Evolutionary conservation across 2,113 vertebrate species (phyloP).

Genomic region (Albula goreensis): DNA sequence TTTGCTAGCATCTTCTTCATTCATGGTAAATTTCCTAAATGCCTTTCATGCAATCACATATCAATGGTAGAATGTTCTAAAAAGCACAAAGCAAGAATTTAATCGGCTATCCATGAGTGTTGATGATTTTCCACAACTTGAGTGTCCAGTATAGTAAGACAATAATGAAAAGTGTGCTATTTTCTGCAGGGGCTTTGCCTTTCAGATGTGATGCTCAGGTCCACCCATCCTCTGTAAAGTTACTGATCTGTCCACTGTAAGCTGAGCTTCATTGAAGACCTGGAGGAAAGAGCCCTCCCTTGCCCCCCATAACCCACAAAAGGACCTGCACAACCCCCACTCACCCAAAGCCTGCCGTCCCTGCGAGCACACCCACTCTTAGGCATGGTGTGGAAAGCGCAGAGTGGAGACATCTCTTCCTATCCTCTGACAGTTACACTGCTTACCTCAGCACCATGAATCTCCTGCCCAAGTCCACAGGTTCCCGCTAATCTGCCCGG

Average conservation of each 20-base stretch:
- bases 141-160: background rate
- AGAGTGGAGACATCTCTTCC: conserved; percentile 42
- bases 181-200: conserved; percentile 33
- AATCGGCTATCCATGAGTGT: background rate
- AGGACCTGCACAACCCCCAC: background rate
- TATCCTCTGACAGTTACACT: conserved; percentile 41
- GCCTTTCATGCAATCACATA: background rate
- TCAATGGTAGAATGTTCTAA: too few relatives aligned
- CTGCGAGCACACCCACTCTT: conserved; percentile 42
- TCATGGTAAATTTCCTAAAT: background rate
- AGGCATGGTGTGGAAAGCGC: conserved; percentile 70
- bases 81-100: background rate
- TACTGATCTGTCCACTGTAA: conserved; percentile 51
- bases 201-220: conserved; percentile 63
- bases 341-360: conserved; percentile 32
- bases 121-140: background rate
- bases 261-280: conserved; percentile 47
- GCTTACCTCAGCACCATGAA: conserved; percentile 69
- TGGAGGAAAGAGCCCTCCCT: conserved; percentile 28
- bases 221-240: conserved; percentile 41
- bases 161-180: background rate
- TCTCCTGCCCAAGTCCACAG: conserved; percentile 60
- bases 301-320: background rate
- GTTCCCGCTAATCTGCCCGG: conserved; percentile 71
- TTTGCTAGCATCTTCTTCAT: background rate